Evolutionary conservation across 1,140 invertebrate genomes (phyloP).

Genomic region (Drusus annulatus): DNA sequence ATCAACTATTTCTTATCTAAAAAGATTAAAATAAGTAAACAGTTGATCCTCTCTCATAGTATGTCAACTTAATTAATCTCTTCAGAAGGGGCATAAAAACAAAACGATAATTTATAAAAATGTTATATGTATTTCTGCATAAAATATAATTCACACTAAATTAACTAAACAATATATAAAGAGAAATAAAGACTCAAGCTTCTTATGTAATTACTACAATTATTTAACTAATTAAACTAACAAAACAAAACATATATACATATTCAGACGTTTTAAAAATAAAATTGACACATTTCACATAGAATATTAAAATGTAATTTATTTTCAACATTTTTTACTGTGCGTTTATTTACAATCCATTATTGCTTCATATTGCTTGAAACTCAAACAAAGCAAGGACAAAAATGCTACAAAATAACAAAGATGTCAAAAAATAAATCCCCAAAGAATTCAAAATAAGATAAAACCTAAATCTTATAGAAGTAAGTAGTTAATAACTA

Average conservation of each 20-base stretch:
- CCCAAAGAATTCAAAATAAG: background rate
- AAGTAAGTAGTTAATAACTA: background rate
- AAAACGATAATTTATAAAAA: conserved; percentile 4
- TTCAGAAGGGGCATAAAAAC: background rate
- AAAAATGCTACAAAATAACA: background rate
- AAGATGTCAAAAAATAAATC: background rate
- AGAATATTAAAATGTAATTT: conserved; percentile 26
- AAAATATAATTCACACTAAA: conserved; percentile 15
- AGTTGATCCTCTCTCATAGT: too few relatives aligned
- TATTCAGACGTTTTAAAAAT: conserved; percentile 11
- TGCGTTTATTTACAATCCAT: too few relatives aligned
- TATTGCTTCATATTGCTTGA: background rate
- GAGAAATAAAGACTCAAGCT: conserved; percentile 27
- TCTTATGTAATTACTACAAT: conserved; percentile 3
- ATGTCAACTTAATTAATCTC: background rate
- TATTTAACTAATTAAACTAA: conserved; percentile 6
- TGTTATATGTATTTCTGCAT: conserved; percentile 6
- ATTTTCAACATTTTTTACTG: background rate
- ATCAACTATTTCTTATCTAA: too few relatives aligned
- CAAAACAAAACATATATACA: background rate
- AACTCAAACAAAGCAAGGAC: background rate
- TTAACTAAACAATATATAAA: conserved; percentile 23
- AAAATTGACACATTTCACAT: conserved; percentile 52
- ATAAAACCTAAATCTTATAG: background rate
- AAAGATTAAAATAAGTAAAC: too few relatives aligned